Base-by-base conservation (phyloP, 2,888 invertebrate species). In the Drosophila subsilvestris region DNA sequence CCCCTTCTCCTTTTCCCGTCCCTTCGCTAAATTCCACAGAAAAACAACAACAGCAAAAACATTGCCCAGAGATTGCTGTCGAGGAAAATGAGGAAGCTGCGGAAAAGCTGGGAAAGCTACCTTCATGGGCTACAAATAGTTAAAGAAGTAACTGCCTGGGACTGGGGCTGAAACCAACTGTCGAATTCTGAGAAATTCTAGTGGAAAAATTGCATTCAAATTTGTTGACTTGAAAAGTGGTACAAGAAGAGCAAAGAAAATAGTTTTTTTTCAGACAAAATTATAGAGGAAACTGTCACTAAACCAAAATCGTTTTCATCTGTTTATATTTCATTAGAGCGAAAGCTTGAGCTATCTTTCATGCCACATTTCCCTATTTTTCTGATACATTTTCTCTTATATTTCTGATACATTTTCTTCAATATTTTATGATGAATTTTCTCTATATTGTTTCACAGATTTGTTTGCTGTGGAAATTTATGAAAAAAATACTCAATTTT, bases 51-150 rank as follows among this genome's bases (percentile, higher is more conserved):
- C n/a, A n/a, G n/a, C n/a, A n/a, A n/a, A n/a, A 53, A 42, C 14
- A 25, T 48, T 49, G 42, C 50, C 61, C 14, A 37, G 37, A 29
- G 18, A 48, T 59, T 50, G 62, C 65, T 25, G 60, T 63, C 48
- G 56, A 22, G 12, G 44, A 53, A 65, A 63, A 68, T 66, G 61
- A 67, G 73, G 75, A 75, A 79, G 77, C 60, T 75, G 60, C 50
- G 37, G 20, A 63, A 37, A 75, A 79, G 77, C 63, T 68, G 66
- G 18, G n/a, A 65, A 56, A 63, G 48, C 54, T 27, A 7, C 6
- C 17, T 29, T n/a, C 9, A 1, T 7, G 37, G 1, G 27, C 9
- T 27, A 42, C 63, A 49, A 49, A 50, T 61, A 29, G 43, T 43
- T 44, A 56, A 65, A 56, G 54, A 48, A 65, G 37, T 65, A 32